phyloP scores from a whole-genome alignment of 2,888 invertebrate genomes.

The Balanococcus diminutus region DNA sequence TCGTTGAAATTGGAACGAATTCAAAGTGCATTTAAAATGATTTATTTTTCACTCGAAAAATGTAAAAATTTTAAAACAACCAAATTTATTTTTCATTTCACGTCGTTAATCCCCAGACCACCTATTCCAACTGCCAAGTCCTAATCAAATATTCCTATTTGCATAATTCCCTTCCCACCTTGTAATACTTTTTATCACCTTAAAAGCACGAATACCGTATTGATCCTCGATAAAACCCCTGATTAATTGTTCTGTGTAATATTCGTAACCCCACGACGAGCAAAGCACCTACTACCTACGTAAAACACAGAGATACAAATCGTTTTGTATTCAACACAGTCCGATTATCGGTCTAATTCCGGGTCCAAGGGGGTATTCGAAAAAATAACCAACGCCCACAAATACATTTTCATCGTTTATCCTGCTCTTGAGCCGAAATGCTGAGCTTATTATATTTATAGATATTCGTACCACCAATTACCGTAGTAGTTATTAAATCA shows the following conservation, averaged over 20 bases:
- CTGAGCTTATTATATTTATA: neutral
- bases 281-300: neutral
- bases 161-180: neutral
- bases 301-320: too few relatives aligned
- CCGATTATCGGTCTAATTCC: neutral
- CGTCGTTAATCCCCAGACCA: neutral
- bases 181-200: neutral
- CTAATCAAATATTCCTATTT: neutral
- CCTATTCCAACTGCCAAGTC: neutral
- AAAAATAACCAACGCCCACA: neutral
- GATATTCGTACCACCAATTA: too few relatives aligned
- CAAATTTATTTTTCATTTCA: neutral
- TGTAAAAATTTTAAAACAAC: neutral
- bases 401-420: neutral
- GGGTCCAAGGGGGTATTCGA: neutral
- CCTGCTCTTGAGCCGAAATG: neutral
- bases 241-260: neutral
- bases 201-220: neutral
- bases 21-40: too few relatives aligned
- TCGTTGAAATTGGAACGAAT: too few relatives aligned
- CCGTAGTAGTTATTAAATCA: too few relatives aligned
- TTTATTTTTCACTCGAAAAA: neutral
- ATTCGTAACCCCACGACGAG: neutral
- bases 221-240: neutral
- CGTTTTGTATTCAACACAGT: too few relatives aligned